phyloP scores from a whole-genome alignment of 2,797 vertebrate genomes.

The Lerista edwardsae region DNA sequence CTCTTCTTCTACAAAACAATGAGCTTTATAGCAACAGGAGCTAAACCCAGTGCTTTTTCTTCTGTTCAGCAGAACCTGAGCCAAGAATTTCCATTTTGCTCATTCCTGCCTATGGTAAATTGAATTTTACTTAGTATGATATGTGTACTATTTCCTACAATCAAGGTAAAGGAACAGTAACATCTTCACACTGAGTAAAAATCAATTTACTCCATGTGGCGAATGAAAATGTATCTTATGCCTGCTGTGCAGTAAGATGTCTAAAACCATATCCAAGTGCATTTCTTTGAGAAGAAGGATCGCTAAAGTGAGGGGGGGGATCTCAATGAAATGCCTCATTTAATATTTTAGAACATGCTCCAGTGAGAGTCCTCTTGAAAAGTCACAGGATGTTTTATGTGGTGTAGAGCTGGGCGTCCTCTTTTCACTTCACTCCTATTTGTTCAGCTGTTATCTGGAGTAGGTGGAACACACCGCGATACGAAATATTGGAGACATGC shows the following conservation, averaged over 20 bases:
- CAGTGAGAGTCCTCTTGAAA: slow-evolving; percentile 29
- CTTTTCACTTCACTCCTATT: slow-evolving; percentile 26
- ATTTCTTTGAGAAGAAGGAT: slow-evolving; percentile 52
- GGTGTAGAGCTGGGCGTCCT: slow-evolving; percentile 51
- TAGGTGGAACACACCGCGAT: slow-evolving; percentile 52
- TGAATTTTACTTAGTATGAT: slow-evolving; percentile 53
- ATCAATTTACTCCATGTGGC: slow-evolving; percentile 57
- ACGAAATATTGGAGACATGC: slow-evolving; percentile 49
- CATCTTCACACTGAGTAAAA: slow-evolving; percentile 62
- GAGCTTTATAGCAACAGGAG: slow-evolving; percentile 11
- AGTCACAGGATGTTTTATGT: slow-evolving; percentile 47
- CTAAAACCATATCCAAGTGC: slow-evolving; percentile 44
- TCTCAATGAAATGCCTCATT: slow-evolving; percentile 47
- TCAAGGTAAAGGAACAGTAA: slow-evolving; percentile 61
- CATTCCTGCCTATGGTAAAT: slow-evolving; percentile 53
- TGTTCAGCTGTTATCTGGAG: slow-evolving; percentile 53
- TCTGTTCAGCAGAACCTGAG: slow-evolving; percentile 30
- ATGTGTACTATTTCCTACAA: slow-evolving; percentile 52
- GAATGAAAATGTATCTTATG: slow-evolving; percentile 58
- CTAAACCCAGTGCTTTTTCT: slow-evolving; percentile 25
- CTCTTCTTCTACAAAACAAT: slow-evolving; percentile 1
- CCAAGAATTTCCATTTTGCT: slow-evolving; percentile 36
- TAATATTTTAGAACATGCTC: slow-evolving; percentile 46
- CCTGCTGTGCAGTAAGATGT: slow-evolving; percentile 21
- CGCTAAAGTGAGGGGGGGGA: slow-evolving; percentile 42